Evolutionary conservation across 2,888 invertebrate species (phyloP), one percentile per base, ranked within the genome.

Genomic region (Callosobruchus maculatus): DNA sequence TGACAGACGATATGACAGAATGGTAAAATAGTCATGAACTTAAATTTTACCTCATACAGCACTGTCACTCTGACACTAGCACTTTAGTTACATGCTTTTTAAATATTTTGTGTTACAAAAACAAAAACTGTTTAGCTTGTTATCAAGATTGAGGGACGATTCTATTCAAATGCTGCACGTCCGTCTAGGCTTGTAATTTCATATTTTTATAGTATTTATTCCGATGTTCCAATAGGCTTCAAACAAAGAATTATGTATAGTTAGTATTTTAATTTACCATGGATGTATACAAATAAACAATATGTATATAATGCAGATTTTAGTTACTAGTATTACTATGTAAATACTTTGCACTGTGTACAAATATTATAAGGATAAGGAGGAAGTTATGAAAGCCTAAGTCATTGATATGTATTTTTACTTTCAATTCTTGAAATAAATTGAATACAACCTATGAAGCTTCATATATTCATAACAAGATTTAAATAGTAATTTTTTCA

Each of bases 291-390:
- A 74, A 78, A 78, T 77, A 79, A 80, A 78, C 77, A 78, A 68
- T 68, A 68, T 68, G 68, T 68, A 68, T 68, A 68, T 21, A 68
- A 68, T 74, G 79, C 80, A 79, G 7, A 68, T 68, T 68, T 68
- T 68, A 68, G 76, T 76, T 81, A 81, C 78, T 80, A 81, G 67
- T 81, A 82, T 80, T 81, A 81, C 84, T 84, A 84, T 85, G 84
- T 85, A 85, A 81, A 84, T 83, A 82, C 81, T 74, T 80, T 82
- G 84, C 85, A 85, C 84, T 86, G 82, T 68, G 68, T 83, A 83
- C 80, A 83, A 80, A 83, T 81, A 77, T 71, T 80, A 77, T 7
- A 77, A 75, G 77, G 26, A 73, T 80, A 81, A 80, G 78, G 73
- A 77, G 75, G 76, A 78, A 78, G 74, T 77, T 74, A 72, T 78